These are phyloP conservation scores for Euzophera pinguis DNA, from an alignment of 2,888 invertebrate species.

Conservation along the genomic window DNA sequence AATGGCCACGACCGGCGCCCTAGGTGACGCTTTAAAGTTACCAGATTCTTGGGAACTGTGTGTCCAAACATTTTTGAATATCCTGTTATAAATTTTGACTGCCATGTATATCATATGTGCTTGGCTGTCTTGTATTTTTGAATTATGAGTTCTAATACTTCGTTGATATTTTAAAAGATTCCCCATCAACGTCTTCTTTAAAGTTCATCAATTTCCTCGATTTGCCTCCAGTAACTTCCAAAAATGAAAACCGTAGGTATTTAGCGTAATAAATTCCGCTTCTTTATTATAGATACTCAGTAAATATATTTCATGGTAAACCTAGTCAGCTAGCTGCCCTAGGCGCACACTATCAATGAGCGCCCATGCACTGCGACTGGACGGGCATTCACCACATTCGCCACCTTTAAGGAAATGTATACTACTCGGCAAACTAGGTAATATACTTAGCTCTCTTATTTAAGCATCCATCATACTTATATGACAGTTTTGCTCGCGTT, in stretches of 20 bases:
- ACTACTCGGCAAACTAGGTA: constrained; percentile 47
- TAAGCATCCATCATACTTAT: constrained; percentile 52
- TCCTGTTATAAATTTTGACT: too few species aligned
- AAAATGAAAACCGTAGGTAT: too few species aligned
- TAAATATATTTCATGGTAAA: background rate
- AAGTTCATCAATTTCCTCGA: too few species aligned
- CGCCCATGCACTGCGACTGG: constrained; percentile 13
- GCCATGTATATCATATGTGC: too few species aligned
- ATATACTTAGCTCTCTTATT: constrained; percentile 52
- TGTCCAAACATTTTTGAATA: background rate
- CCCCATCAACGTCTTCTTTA: too few species aligned
- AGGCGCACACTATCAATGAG: background rate
- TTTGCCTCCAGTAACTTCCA: too few species aligned
- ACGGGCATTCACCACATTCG: constrained; percentile 19
- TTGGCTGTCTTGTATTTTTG: too few species aligned
- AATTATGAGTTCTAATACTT: too few species aligned
- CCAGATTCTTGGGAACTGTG: background rate
- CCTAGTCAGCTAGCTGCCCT: background rate
- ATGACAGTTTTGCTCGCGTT: constrained; percentile 48
- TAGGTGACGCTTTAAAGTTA: constrained; percentile 46
- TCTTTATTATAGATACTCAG: background rate
- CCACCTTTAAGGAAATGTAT: constrained; percentile 47
- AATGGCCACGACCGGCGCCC: constrained; percentile 58
- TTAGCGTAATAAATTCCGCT: too few species aligned
- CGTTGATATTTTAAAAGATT: too few species aligned